Evolutionary conservation across 2,113 vertebrate genomes (phyloP).

Genomic region (Columba livia): DNA sequence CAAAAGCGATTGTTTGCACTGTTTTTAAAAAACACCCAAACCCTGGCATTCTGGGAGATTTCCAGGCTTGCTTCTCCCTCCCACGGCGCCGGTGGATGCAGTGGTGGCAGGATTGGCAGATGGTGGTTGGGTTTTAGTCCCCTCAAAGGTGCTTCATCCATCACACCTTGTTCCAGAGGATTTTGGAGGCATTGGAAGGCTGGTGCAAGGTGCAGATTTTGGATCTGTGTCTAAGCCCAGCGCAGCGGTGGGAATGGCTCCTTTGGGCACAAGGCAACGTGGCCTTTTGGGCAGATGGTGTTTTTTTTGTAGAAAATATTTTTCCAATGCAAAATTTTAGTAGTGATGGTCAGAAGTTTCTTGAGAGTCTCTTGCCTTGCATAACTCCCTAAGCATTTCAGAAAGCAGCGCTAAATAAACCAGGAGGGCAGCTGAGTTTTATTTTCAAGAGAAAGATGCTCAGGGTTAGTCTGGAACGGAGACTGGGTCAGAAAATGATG

Average conservation of each 20-base stretch:
- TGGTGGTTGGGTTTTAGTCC: neutral
- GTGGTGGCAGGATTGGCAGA: fast-evolving
- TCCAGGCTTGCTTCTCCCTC: neutral
- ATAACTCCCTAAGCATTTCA: neutral
- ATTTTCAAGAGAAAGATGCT: neutral
- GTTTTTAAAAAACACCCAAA: neutral
- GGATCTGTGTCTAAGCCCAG: neutral
- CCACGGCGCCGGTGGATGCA: neutral
- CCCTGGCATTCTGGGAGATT: neutral
- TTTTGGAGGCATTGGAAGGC: neutral
- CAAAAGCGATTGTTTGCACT: neutral
- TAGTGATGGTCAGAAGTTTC: neutral
- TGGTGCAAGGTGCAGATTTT: neutral
- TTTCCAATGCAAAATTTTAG: neutral
- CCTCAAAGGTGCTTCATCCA: neutral
- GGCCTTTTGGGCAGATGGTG: neutral
- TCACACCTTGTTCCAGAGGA: neutral
- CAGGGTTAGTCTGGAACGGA: fast-evolving
- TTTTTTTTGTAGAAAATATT: neutral
- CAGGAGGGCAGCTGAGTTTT: neutral
- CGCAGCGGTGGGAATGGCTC: neutral
- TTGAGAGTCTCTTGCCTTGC: neutral
- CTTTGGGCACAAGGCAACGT: neutral
- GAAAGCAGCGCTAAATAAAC: neutral
- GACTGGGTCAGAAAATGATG: neutral